phyloP scores from a whole-genome alignment of 2,888 invertebrate genomes.

The Tipula confusa region DNA sequence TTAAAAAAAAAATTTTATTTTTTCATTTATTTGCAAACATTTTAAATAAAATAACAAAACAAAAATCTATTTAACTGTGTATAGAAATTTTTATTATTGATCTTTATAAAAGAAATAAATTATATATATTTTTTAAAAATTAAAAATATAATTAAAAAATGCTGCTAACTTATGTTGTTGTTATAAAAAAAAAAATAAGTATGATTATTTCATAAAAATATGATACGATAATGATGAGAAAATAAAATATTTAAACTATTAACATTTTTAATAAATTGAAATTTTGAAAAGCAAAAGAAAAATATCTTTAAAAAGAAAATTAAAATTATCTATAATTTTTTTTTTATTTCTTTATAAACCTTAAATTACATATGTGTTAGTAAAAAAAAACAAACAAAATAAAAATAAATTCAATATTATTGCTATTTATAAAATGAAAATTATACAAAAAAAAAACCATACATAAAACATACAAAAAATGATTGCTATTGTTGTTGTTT shows the following conservation, averaged over 20 bases:
- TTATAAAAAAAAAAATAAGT: background rate
- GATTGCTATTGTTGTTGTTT: conserved; percentile 25
- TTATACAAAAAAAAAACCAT: background rate
- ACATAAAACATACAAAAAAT: conserved; percentile 8
- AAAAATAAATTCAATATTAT: conserved; percentile 4
- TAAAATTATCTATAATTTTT: background rate
- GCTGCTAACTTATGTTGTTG: conserved; percentile 28
- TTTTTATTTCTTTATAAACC: background rate
- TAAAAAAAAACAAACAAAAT: background rate
- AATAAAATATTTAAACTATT: background rate
- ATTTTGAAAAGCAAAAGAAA: conserved; percentile 13
- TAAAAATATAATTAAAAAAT: conserved; percentile 21
- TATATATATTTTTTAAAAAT: background rate
- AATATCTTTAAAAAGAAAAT: conserved; percentile 8
- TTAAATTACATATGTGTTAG: conserved; percentile 3
- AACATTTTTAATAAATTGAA: background rate
- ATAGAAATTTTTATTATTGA: background rate
- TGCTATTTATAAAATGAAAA: conserved; percentile 15
- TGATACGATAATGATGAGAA: background rate
- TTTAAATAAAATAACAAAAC: background rate
- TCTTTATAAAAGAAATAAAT: conserved; percentile 8
- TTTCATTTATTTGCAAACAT: background rate
- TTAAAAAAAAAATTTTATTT: background rate
- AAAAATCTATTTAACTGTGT: background rate
- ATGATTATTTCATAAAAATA: background rate